Evolutionary conservation across 2,113 vertebrate genomes (phyloP).

Genomic region (Hymenochirus boettgeri): DNA sequence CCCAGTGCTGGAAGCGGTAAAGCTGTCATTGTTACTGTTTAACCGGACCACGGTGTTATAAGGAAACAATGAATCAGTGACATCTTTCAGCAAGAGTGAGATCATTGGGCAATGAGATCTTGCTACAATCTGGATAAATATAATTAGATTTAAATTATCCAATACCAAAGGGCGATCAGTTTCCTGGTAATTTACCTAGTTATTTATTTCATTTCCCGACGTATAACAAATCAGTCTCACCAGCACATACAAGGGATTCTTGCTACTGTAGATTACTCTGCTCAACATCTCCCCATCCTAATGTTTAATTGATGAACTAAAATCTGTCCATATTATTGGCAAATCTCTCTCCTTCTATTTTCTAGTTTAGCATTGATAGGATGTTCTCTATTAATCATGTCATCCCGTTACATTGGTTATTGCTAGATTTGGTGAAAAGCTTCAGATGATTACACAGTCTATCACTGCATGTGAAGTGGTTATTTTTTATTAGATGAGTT

Average conservation of each 20-base stretch:
- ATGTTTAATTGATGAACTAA: constrained; percentile 60
- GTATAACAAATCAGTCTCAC: no score
- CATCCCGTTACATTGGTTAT: constrained; percentile 22
- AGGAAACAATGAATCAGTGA: constrained; percentile 25
- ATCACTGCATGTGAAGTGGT: background rate
- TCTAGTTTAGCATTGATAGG: constrained; percentile 26
- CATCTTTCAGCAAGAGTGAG: constrained; percentile 42
- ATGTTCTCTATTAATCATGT: constrained; percentile 29
- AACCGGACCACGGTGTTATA: constrained; percentile 14
- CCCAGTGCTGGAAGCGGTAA: constrained; percentile 15
- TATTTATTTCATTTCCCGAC: no score
- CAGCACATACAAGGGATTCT: constrained; percentile 39
- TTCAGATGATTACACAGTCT: background rate
- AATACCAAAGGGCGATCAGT: constrained; percentile 4
- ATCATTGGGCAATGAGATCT: no score
- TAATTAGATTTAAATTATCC: constrained; percentile 36
- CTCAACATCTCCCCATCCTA: constrained; percentile 48
- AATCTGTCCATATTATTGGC: constrained; percentile 49
- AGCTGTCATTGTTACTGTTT: constrained; percentile 17
- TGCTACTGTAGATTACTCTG: constrained; percentile 49
- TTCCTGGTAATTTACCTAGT: no score
- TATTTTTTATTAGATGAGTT: background rate
- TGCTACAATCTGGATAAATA: constrained; percentile 31
- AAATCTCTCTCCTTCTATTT: constrained; percentile 42
- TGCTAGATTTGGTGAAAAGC: constrained; percentile 14